Evolutionary conservation across 2,113 vertebrate species (phyloP), one percentile per base, ranked within the genome.

Genomic region (Tragelaphus scriptus): DNA sequence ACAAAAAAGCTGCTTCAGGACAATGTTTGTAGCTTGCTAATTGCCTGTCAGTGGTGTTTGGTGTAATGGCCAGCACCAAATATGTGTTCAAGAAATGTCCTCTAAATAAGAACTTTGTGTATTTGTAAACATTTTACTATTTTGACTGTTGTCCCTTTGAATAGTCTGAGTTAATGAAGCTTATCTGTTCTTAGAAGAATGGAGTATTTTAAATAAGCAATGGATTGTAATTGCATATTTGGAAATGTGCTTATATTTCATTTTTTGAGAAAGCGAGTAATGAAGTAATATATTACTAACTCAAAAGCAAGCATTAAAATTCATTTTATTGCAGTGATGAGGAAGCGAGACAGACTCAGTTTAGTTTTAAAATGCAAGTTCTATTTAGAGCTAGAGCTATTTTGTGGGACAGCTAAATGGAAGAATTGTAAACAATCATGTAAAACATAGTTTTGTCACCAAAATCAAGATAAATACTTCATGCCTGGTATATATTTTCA

Each of bases 41-140:
- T n/a, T 95, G 63, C 26, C 3, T 86, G 10, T 82, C 26, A 51
- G 9, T 71, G 26, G 1, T 68, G 7, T 95, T 59, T 77, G 53
- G 51, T 6, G 51, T n/a, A 56, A 68, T 40, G 36, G 21, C 13
- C 26, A 21, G 23, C 19, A 49, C 23, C 61, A 63, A 90, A 58
- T n/a, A 81, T 4, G 3, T 88, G 3, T 17, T 91, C 26, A 75
- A 3, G 94, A 90, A 90, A 47, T 36, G 3, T 63, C 77, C 10
- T 91, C 12, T 61, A 61, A 92, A 26, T 44, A 26, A 84, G 16
- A 91, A 63, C 47, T 85, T 47, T 26, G 47, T 47, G 25, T 44
- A 65, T 51, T 91, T 86, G 15, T 81, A 86, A 96, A 47, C 75
- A 81, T 81, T 89, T 95, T 63, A n/a, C 40, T 94, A 23, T 94